Base-by-base conservation (phyloP, 1,140 invertebrate genomes). In the Tenebrio molitor region DNA sequence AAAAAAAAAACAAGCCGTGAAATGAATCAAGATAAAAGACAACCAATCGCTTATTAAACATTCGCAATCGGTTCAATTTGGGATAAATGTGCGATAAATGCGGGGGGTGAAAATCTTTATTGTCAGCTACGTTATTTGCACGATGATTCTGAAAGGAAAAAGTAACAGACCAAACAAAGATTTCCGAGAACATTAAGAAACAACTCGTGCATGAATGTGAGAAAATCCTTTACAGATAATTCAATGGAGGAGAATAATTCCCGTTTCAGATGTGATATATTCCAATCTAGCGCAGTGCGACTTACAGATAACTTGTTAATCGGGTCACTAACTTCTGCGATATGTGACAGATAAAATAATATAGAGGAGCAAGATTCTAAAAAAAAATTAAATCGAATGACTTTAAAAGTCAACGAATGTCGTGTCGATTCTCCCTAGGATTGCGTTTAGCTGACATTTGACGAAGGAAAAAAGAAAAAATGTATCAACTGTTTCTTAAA, bases 231-330 rank as follows among this genome's bases (percentile, higher is more conserved):
- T 46, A 41, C 68, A 71, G 73, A 71, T 74, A 74, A 74, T 71
- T 65, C 73, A 74, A 74, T 74, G 68, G 69, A 71, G 73, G 36
- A 71, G 73, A 74, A 74, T 74, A 74, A 74, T 74, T 74, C 65
- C 69, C 66, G 69, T 74, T 74, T 74, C 73, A 70, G 58, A 36
- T 23, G 68, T 66, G 68, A 70, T 65, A 39, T 65, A 70, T 69
- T 50, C 69, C 62, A 71, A 39, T 69, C 33, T 33, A 68, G 46
- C 69, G 46, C 67, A 73, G 53, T 41, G 72, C 67, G 58, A 42
- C 42, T 42, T 71, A 53, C 68, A 70, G 68, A 70, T 71, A 71
- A 74, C 46, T 74, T 34, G 69, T 71, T 74, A 74, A 74, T 65
- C 73, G 73, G 68, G 69, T 74, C 73, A 71, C 69, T 71, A 58